Evolutionary conservation across 1,140 invertebrate genomes (phyloP), one percentile per base, ranked within the genome.

Genomic region (Nilaparvata lugens): DNA sequence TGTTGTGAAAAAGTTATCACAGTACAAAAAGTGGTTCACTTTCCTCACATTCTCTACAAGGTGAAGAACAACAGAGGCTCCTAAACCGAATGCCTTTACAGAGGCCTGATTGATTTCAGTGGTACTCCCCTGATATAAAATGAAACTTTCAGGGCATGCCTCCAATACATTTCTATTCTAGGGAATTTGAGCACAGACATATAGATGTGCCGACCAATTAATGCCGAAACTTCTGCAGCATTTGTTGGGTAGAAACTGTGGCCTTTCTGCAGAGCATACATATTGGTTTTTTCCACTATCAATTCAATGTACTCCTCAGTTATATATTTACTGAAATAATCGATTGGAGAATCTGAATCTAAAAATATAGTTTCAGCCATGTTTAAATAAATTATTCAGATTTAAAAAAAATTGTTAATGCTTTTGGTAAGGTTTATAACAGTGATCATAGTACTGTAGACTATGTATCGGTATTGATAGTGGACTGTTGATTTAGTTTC

Each of bases 111-210:
- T 58, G 24, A 70, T 61, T 66, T 66, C 66, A 35, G 67, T 70
- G 52, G 40, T 65, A 57, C 9, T 58, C 2, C 64, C 69, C 67
- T 70, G 66, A 52, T 67, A 69, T 28, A 69, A 55, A 45, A 67
- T 62, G 52, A 66, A 70, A 57, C 4, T 18, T 45, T 45, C 13
- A 3, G 11, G 19, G 42, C 14, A 16, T 23, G 14, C 14, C 35
- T 31, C 56, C 56, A 57, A 23, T 16, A 57, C 56, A 57, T 57
- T 57, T 43, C 18, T 57, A 57, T 19, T 43, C 56, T 40, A 19
- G 56, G 56, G 21, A 42, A 40, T 42, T 43, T 43, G 5, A 57
- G n/a, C 9, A 19, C n/a, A 1, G 23, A n/a, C 56, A 57, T 43
- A 9, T 18, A 18, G 18, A 57, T 43, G 18, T 57, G 56, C 21